A percentile compares a stretch with the other conserved stretches of the same genome.
Evolutionary conservation across 2,797 vertebrate genomes (phyloP).

Genomic region (Acanthornis magna): DNA sequence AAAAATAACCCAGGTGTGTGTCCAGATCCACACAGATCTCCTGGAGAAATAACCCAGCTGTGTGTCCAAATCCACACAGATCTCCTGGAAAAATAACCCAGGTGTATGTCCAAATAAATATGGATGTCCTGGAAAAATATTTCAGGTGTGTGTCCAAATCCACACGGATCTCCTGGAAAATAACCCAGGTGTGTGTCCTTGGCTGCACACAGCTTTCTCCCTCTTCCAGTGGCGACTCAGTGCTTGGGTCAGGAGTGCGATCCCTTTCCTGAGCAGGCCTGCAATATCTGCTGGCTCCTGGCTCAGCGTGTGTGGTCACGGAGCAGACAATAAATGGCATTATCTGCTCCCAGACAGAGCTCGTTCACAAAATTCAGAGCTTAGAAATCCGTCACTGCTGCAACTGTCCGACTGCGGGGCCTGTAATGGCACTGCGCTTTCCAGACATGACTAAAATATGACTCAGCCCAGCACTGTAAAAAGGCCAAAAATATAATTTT

Average conservation of each 20-base stretch:
- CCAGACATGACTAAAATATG: constrained; percentile 48
- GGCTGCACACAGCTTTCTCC: not conserved
- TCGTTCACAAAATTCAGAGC: not conserved
- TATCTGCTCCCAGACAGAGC: not conserved
- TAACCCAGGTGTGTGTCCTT: not conserved
- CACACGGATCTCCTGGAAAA: not conserved
- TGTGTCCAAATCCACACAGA: not conserved
- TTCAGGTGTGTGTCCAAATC: not conserved
- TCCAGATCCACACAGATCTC: too few species aligned
- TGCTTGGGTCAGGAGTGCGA: not conserved
- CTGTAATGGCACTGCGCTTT: not conserved
- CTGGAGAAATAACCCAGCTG: not conserved
- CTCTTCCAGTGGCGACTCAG: not conserved
- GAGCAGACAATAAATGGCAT: not conserved
- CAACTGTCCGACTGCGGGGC: not conserved
- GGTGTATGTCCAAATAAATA: not conserved
- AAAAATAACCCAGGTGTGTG: too few species aligned
- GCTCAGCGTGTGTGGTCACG: not conserved
- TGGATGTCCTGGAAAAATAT: not conserved
- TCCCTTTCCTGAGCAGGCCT: not conserved
- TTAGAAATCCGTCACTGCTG: not conserved
- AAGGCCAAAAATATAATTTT: constrained; percentile 4
- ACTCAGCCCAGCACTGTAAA: constrained; percentile 11
- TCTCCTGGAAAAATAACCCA: too few species aligned
- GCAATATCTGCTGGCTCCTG: not conserved